phyloP scores from a whole-genome alignment of 1,140 invertebrate species.

The Halesus radiatus region DNA sequence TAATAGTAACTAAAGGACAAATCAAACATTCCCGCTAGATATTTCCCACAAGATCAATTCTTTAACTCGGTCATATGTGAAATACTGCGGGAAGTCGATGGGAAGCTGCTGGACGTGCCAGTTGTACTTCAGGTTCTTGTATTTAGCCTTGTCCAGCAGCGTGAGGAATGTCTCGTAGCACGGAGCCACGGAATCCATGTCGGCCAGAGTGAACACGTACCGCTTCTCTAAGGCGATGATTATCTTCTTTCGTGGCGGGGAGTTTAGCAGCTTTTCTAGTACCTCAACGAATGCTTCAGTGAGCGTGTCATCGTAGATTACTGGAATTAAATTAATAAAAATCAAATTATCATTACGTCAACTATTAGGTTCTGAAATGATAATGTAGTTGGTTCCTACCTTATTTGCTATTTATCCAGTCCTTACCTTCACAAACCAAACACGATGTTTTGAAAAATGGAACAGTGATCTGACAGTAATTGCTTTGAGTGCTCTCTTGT shows the following conservation, averaged over 20 bases:
- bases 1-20: not conserved
- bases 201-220: conserved; percentile 85
- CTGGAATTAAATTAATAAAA: conserved; percentile 69
- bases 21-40: conserved; percentile 57
- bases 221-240: conserved; percentile 89
- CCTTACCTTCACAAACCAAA: too few species aligned
- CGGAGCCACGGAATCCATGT: conserved; percentile 84
- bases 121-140: conserved; percentile 63
- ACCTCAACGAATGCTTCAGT: conserved; percentile 86
- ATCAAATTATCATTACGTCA: too few species aligned
- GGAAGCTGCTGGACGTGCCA: conserved; percentile 77
- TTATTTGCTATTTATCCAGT: too few species aligned
- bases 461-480: too few species aligned
- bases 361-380: too few species aligned
- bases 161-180: conserved; percentile 87
- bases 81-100: conserved; percentile 86
- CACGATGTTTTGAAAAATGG: too few species aligned
- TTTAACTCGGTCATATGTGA: conserved; percentile 83
- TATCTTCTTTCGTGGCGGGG: conserved; percentile 73
- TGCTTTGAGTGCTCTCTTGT: too few species aligned
- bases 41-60: conserved; percentile 85
- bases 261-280: conserved; percentile 77
- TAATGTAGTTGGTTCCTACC: too few species aligned
- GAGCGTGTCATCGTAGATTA: conserved; percentile 89
- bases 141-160: conserved; percentile 69